phyloP scores from a whole-genome alignment of 1,140 invertebrate genomes.

The Euwallacea similis region DNA sequence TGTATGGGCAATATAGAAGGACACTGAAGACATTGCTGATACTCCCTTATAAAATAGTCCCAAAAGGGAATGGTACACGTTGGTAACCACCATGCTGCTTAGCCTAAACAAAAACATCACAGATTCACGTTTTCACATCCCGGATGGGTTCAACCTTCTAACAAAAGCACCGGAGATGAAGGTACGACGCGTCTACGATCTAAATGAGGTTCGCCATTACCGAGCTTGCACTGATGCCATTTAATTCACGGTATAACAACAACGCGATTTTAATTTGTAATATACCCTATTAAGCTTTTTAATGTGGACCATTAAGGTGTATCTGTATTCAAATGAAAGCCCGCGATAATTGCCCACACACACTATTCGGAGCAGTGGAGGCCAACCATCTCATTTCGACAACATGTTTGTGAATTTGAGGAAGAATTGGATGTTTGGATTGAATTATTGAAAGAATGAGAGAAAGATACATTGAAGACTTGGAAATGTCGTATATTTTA shows the following conservation, averaged over 20 bases:
- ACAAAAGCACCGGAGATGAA: no score
- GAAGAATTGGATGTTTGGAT: no score
- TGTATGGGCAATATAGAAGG: constrained; percentile 26
- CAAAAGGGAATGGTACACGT: constrained; percentile 24
- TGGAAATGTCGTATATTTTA: no score
- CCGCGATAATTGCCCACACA: constrained; percentile 28
- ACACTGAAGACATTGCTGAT: constrained; percentile 21
- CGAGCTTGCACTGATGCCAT: neutral
- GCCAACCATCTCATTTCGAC: no score
- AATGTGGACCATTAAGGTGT: constrained; percentile 24
- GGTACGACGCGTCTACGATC: no score
- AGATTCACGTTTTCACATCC: neutral
- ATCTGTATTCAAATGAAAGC: constrained; percentile 35
- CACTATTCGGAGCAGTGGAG: no score
- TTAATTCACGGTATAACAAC: neutral
- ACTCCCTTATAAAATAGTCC: constrained; percentile 24
- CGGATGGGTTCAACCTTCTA: no score
- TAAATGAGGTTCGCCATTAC: no score
- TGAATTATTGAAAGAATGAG: no score
- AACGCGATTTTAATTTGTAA: constrained; percentile 19
- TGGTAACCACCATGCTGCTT: constrained; percentile 23
- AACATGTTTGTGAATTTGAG: no score
- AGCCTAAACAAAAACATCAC: neutral
- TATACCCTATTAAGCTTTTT: constrained; percentile 23
- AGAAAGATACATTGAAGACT: no score